Evolutionary conservation across 37 sponge, comb jelly and placozoan genomes (phyloP).

Genomic region (Spongilla lacustris): DNA sequence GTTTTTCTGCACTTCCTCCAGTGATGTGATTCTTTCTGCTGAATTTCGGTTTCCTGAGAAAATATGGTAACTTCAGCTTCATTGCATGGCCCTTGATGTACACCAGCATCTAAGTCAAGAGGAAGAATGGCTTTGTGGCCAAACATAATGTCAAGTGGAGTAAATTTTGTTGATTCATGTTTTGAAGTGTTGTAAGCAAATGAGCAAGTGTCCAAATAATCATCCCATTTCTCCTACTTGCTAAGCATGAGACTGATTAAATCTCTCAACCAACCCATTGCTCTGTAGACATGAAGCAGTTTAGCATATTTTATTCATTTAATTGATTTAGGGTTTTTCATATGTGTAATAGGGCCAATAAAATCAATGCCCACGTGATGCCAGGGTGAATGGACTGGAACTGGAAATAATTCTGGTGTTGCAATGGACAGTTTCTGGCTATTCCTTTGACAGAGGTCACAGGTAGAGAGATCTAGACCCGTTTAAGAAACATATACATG

Average conservation of each 20-base stretch:
- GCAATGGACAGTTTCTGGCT: too few relatives aligned
- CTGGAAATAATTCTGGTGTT: too few relatives aligned
- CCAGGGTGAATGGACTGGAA: too few relatives aligned
- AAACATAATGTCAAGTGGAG: constrained; percentile 72
- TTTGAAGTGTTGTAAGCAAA: constrained; percentile 87
- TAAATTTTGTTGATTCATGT: constrained; percentile 64
- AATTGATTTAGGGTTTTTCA: neutral
- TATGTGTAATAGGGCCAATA: too few relatives aligned
- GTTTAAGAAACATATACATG: too few relatives aligned
- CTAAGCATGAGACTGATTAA: constrained; percentile 74
- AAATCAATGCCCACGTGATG: too few relatives aligned
- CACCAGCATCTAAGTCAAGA: constrained; percentile 36
- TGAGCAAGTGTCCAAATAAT: constrained; percentile 54
- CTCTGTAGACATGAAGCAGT: constrained; percentile 19
- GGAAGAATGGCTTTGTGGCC: constrained; percentile 51
- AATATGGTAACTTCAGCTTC: neutral
- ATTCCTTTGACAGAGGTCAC: too few relatives aligned
- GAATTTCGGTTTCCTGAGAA: neutral
- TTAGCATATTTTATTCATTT: neutral
- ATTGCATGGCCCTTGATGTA: constrained; percentile 2
- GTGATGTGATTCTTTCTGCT: neutral
- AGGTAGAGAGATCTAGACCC: too few relatives aligned
- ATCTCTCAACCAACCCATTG: constrained; percentile 73
- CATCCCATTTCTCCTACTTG: constrained; percentile 50
- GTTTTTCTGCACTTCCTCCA: constrained; percentile 64